These are phyloP conservation scores for Congeria kusceri DNA, from an alignment of 2,888 invertebrate species.

Conservation along the genomic window DNA sequence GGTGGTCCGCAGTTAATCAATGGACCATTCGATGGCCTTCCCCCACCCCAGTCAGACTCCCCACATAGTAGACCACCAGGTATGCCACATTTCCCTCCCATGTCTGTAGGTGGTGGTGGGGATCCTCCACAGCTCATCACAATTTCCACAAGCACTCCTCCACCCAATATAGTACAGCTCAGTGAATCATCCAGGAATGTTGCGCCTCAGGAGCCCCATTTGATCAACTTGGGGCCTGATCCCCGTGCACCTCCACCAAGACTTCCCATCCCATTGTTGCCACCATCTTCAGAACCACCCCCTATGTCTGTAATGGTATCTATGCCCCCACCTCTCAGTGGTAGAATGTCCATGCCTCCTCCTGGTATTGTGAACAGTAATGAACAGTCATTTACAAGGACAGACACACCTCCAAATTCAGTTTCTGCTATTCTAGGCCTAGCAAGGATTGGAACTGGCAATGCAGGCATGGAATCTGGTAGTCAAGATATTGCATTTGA, in stretches of 20 bases:
- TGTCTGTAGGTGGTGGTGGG: constrained; percentile 7
- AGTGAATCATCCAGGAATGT: constrained; percentile 6
- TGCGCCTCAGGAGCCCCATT: constrained; percentile 23
- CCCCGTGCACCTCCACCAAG: constrained; percentile 43
- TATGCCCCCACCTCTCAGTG: constrained; percentile 59
- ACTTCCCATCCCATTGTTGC: constrained; percentile 55
- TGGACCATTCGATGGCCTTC: constrained; percentile 62
- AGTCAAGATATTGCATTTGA: constrained; percentile 28
- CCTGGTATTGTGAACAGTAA: constrained; percentile 7
- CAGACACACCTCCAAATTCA: constrained; percentile 40
- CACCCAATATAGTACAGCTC: constrained; percentile 51
- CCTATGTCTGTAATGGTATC: constrained; percentile 56
- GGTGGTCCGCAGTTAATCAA: constrained; percentile 36
- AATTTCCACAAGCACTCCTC: constrained; percentile 49
- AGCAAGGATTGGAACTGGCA: constrained; percentile 22
- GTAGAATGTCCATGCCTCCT: constrained; percentile 48
- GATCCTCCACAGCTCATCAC: constrained; percentile 46
- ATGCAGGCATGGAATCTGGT: constrained; percentile 10
- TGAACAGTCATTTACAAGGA: constrained; percentile 17
- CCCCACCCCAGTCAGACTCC: constrained; percentile 45
- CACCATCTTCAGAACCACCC: constrained; percentile 44
- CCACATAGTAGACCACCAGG: constrained; percentile 57
- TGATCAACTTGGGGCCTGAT: constrained; percentile 46
- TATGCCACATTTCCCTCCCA: constrained; percentile 46
- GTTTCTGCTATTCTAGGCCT: constrained; percentile 31